Percentiles rank a stretch among this genome's conserved stretches.
Conservation (phyloP, 2,888 invertebrate genomes). For the Polymixis lichenea region DNA sequence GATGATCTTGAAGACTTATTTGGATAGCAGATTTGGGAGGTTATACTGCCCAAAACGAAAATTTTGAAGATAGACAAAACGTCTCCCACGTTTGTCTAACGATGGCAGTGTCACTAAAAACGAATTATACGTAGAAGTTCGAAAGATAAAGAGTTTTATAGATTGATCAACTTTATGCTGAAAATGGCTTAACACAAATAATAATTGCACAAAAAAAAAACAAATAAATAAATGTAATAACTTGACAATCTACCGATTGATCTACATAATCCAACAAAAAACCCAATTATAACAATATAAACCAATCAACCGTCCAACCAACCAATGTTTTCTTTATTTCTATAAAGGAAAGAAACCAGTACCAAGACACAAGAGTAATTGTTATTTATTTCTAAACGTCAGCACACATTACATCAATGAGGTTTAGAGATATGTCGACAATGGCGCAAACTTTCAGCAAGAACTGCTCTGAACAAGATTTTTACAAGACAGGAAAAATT, state of each 20-base stretch:
- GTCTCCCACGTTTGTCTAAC: too few relatives aligned
- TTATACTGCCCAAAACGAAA: background rate
- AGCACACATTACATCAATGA: too few relatives aligned
- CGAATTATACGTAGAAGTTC: background rate
- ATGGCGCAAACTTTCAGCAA: background rate
- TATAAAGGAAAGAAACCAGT: background rate
- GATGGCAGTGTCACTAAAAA: background rate
- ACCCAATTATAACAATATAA: background rate
- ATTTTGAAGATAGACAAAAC: too few relatives aligned
- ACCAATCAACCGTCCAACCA: too few relatives aligned
- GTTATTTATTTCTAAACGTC: too few relatives aligned
- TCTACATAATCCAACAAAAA: background rate
- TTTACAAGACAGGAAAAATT: background rate
- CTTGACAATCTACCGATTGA: background rate
- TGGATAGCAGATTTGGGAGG: too few relatives aligned
- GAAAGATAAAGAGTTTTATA: background rate
- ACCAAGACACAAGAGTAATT: background rate
- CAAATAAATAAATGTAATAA: background rate
- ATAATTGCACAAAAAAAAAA: background rate
- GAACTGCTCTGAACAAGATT: background rate
- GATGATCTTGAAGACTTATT: constrained; percentile 5
- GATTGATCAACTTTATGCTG: background rate
- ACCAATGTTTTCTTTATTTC: background rate
- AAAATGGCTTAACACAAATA: background rate
- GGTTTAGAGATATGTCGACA: background rate